Evolutionary conservation across 2,888 invertebrate genomes (phyloP), one percentile per base, ranked within the genome.

Genomic region (Cryptus armator): DNA sequence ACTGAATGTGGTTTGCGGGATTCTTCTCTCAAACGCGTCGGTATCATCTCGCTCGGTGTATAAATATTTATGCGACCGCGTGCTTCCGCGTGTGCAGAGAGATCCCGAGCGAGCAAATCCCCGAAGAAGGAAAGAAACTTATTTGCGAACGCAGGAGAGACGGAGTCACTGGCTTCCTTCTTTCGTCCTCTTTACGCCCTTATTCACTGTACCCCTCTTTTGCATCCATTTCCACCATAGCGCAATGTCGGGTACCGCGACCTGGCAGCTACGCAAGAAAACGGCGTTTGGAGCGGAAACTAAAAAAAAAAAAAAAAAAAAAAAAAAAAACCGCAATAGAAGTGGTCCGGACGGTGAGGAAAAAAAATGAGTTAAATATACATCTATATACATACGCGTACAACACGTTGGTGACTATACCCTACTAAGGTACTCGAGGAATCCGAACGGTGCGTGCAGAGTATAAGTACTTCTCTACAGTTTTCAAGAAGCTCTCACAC

Each of bases 11-110:
- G 56, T 68, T 29, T 32, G 53, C 53, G 32, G 6, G 53, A 71
- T 64, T 85, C 81, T 77, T 83, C 83, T 83, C 74, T 66, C 87
- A 64, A 82, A 71, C 86, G 29, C 51, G 4, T 24, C 44, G 67
- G 56, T 72, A 74, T 80, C 64, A 71, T 74, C 67, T 75, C 44
- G 71, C 71, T 44, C 68, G 29, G 51, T 46, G 74, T 74, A 86
- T 89, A 90, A 90, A 89, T 89, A 88, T 89, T 88, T 88, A 88
- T 87, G 85, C 83, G 77, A 19, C 70, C 51, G 79, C 81, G 86
- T 89, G 84, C 51, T 67, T 84, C 75, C 76, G 72, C 88, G 84
- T 88, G 37, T 37, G 37, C 37, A 37, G 37, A 37, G 37, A 9
- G 6, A 37, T 37, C 37, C 37, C 37, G 37, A 37, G 37, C 37